Evolutionary conservation across 2,113 vertebrate species (phyloP), one percentile per base, ranked within the genome.

Genomic region (Myotis davidii): DNA sequence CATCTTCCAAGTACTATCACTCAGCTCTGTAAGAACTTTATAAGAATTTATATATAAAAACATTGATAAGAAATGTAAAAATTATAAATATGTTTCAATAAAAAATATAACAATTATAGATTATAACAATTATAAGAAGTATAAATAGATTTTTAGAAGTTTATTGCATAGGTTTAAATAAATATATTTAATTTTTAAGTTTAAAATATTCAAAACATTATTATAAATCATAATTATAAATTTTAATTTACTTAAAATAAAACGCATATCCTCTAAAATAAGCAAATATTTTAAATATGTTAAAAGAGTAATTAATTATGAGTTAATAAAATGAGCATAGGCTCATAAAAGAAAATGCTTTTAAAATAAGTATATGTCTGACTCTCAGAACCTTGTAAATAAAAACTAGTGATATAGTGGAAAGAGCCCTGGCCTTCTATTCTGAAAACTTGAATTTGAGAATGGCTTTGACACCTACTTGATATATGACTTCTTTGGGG

Each of bases 271-370:
- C 79, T 79, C 76, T 73, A 94, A 77, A 86, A 91, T 34, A 69
- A 56, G 20, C 34, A 78, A 67, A 61, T 76, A 90, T 69, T 94
- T 93, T 13, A 91, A 94, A 56, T 65, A 39, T 92, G 95, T 89
- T 17, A n/a, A 23, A 90, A 54, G 69, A 82, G 52, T 59, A 81
- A 73, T 76, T 12, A 74, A 42, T 39, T 50, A 34, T 74, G 14
- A 93, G 6, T 76, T 90, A 97, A 87, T 84, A 37, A 81, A 88
- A 59, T 88, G 89, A 52, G 29, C 11, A 85, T 10, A 64, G 70
- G 20, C 56, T 83, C 83, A 85, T 78, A 91, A 94, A 85, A 69
- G 67, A n/a, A 90, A 95, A n/a, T 45, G 25, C 39, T 86, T 93
- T 72, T 83, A 90, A 73, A 78, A 56, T 76, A 93, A 78, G 23